Evolutionary conservation across 2,888 invertebrate species (phyloP), one percentile per base, ranked within the genome.

Genomic region (Mythimna loreyi): DNA sequence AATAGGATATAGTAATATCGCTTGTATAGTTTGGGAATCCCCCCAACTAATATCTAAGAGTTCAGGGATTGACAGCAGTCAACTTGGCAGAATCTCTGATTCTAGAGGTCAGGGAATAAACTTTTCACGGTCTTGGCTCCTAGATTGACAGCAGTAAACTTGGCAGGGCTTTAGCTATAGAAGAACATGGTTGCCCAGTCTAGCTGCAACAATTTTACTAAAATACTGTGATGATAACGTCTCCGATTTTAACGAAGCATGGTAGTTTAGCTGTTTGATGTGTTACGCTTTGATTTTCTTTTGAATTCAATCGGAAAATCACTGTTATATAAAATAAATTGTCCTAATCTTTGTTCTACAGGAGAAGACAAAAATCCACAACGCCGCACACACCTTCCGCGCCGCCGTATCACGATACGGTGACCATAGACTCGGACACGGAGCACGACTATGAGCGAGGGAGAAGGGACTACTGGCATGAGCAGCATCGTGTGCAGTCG

Each of bases 371-470:
- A 75, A 96, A 94, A 79, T 96, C 96, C 0, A 89, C 92, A 60
- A 97, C 97, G 1, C 98, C 98, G 0, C 97, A 97, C 89, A 97
- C 98, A 4, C 97, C 98, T 0, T 94, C 96, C 1, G 93, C 95
- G 60, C 97, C 97, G 1, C 97, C 97, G 2, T 96, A 96, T 87
- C 96, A 96, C 81, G 95, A 96, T 75, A 93, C 94, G 2, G 95
- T 95, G 50, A 94, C 95, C 21, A 94, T 94, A 71, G 96, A 96
- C 77, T 94, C 94, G 0, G 96, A 96, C 75, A 91, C 87, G 13
- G 94, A 95, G 52, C 91, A 91, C 25, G 94, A 94, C 23, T 96
- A 95, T 77, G 92, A 93, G 19, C 88, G 92, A 3, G 79, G 86
- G 11, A 85, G 93, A 21, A 82, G 93, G 55, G 95, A 95, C 7